Percentiles rank a stretch among this genome's conserved stretches.
Evolutionary conservation across 2,113 vertebrate species (phyloP).

Genomic region (Natator depressus): DNA sequence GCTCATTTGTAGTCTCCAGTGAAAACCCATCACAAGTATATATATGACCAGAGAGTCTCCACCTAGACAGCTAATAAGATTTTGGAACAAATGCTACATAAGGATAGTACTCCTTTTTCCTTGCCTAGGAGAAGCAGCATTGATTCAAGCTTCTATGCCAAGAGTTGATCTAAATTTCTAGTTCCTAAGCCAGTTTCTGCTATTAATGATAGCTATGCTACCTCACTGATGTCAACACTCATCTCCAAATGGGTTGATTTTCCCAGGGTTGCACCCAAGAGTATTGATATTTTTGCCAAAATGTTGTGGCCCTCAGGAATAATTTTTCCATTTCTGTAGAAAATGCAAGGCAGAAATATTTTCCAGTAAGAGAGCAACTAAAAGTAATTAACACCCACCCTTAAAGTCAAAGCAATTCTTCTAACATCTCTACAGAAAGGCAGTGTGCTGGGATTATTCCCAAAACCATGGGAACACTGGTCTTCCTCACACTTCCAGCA

Average conservation of each 20-base stretch:
- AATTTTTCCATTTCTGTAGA: neutral
- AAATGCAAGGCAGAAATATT: neutral
- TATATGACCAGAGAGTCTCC: neutral
- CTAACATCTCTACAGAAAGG: neutral
- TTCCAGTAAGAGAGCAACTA: neutral
- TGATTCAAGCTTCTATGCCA: neutral
- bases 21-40: neutral
- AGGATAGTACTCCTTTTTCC: neutral
- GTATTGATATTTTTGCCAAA: neutral
- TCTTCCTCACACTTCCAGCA: neutral
- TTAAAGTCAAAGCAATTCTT: neutral
- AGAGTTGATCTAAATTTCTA: neutral
- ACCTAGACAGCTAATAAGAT: neutral
- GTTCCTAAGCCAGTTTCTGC: neutral
- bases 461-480: neutral
- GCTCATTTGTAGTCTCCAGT: neutral
- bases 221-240: neutral
- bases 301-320: neutral
- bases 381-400: neutral
- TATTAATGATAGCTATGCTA: neutral
- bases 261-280: neutral
- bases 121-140: neutral
- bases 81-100: neutral
- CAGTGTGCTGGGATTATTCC: rapidly evolving
- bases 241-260: neutral